These are phyloP conservation scores for Lamellibrachia luymesi DNA, from an alignment of 1,140 invertebrate species.

Conservation along the genomic window DNA sequence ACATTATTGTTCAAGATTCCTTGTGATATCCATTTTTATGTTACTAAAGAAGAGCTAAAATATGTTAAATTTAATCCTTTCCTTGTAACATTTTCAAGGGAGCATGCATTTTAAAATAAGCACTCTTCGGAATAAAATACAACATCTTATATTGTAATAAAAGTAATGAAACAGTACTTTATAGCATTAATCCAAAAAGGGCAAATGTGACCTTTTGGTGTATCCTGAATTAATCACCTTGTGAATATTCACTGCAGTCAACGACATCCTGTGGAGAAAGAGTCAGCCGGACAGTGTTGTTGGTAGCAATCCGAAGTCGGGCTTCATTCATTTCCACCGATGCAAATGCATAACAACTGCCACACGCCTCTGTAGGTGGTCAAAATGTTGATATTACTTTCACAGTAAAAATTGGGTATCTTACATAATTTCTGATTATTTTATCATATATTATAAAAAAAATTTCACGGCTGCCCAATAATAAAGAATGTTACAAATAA, in stretches of 20 bases:
- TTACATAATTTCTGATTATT: not conserved
- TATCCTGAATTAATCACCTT: constrained; percentile 17
- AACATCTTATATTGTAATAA: no score
- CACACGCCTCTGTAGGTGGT: constrained; percentile 51
- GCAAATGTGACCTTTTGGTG: not conserved
- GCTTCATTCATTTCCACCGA: constrained; percentile 60
- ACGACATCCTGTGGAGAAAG: constrained; percentile 62
- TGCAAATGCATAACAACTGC: constrained; percentile 62
- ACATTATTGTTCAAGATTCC: no score
- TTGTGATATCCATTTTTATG: no score
- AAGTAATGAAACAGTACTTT: no score
- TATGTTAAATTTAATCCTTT: no score
- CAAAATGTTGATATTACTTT: not conserved
- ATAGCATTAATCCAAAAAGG: not conserved
- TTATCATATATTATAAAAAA: not conserved
- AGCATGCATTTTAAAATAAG: no score
- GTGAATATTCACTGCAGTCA: constrained; percentile 51
- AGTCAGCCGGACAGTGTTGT: constrained; percentile 53
- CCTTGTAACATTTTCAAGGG: no score
- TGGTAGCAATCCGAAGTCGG: constrained; percentile 56
- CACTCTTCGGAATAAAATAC: no score
- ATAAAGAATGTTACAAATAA: not conserved
- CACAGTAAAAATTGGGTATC: not conserved
- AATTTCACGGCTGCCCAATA: not conserved
- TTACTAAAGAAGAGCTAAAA: no score